A percentile compares a stretch with the other conserved stretches of the same genome.
These are phyloP conservation scores for Chiloscyllium punctatum DNA, from an alignment of 2,797 vertebrate species.

Conservation along the genomic window DNA sequence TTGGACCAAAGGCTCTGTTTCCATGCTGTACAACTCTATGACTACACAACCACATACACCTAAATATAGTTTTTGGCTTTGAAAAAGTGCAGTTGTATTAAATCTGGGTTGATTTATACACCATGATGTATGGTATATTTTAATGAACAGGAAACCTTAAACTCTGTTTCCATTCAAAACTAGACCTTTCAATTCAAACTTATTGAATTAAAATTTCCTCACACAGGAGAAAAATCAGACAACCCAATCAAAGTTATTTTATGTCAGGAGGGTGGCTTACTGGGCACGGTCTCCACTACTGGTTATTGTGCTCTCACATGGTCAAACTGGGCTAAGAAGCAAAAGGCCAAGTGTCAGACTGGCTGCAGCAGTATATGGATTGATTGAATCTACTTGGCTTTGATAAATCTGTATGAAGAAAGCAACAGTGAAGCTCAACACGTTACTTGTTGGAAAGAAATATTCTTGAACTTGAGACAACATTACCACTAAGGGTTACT, in stretches of 20 bases:
- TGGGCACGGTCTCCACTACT: neutral
- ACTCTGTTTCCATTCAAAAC: neutral
- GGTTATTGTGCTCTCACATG: neutral
- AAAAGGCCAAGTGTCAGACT: neutral
- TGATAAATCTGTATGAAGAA: neutral
- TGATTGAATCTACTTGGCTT: neutral
- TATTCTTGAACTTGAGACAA: neutral
- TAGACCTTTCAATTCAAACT: neutral
- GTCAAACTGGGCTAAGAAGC: neutral
- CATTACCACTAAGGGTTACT: neutral
- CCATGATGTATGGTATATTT: neutral
- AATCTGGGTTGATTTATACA: too few relatives aligned
- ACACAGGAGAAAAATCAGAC: neutral
- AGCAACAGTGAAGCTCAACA: neutral
- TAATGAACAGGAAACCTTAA: neutral
- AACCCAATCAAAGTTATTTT: neutral
- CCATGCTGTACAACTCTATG: too few relatives aligned
- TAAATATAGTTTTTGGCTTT: too few relatives aligned
- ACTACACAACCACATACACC: too few relatives aligned
- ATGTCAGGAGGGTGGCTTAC: too few relatives aligned
- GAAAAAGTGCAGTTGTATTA: too few relatives aligned
- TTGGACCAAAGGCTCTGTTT: too few relatives aligned
- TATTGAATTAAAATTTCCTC: neutral
- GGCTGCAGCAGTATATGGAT: neutral
- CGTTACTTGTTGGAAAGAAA: neutral